Percentiles rank a stretch among this genome's conserved stretches.
phyloP scores from a whole-genome alignment of 53 echinoderm and acorn worm species.

The Paelopatides confundens region DNA sequence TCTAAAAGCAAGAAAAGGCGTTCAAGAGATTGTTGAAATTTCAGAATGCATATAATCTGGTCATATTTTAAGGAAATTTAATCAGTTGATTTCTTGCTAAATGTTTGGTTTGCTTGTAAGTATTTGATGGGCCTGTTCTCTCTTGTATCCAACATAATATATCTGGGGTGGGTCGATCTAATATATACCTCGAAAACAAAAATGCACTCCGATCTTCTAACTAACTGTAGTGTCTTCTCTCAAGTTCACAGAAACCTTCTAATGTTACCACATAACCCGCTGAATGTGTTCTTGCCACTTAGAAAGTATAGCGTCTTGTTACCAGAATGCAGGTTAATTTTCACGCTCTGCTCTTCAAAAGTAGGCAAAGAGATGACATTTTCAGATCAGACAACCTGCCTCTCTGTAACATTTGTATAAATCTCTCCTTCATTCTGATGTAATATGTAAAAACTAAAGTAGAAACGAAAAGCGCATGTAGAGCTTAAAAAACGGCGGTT shows the following conservation, averaged over 20 bases:
- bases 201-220: too few species aligned
- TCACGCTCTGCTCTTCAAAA: not conserved
- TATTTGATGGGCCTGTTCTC: not conserved
- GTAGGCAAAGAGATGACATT: conserved; percentile 14
- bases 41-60: not conserved
- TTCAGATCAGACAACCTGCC: not conserved
- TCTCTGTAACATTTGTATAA: not conserved
- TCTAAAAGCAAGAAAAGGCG: not conserved
- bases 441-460: too few species aligned
- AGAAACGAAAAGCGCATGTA: too few species aligned
- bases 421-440: not conserved
- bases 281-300: not conserved
- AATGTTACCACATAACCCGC: not conserved
- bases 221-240: not conserved
- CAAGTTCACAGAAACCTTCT: conserved; percentile 7
- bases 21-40: not conserved
- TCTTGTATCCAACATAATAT: not conserved
- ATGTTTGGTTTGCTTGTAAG: not conserved
- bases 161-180: not conserved
- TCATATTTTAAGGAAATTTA: not conserved
- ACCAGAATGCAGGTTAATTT: conserved; percentile 13
- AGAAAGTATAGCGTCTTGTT: not conserved
- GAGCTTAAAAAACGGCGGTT: too few species aligned
- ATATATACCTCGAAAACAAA: not conserved
- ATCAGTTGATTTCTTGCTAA: not conserved